Conservation (phyloP, 1,140 invertebrate genomes). For the Gerris buenoi region DNA sequence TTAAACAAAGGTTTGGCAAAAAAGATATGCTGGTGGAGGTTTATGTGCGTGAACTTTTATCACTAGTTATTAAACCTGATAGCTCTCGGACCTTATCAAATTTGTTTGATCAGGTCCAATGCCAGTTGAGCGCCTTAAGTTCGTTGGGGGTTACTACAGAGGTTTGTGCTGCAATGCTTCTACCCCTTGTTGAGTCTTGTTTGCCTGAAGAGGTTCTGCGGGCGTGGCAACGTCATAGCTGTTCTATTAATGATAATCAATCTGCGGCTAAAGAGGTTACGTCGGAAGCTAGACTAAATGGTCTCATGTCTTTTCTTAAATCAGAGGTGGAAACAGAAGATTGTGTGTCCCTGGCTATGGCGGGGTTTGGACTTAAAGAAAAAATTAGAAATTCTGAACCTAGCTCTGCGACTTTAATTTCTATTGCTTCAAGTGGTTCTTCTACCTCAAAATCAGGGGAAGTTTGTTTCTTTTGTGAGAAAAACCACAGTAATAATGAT, state of each 20-base stretch:
- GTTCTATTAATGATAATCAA: not conserved
- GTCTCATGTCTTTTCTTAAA: not conserved
- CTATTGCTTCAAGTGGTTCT: not conserved
- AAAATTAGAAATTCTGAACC: not conserved
- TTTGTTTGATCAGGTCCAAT: not conserved
- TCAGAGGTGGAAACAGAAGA: not conserved
- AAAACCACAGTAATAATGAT: not conserved
- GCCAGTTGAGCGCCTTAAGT: slow-evolving; percentile 3
- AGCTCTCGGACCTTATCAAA: not conserved
- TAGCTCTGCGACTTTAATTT: not conserved
- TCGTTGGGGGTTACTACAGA: slow-evolving; percentile 7
- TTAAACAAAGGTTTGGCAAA: slow-evolving; percentile 24
- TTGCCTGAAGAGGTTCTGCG: not conserved
- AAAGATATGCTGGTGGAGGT: slow-evolving; percentile 25
- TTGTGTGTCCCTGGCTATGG: not conserved
- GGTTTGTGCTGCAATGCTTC: slow-evolving; percentile 9
- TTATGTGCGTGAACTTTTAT: slow-evolving; percentile 27
- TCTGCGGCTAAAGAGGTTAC: not conserved
- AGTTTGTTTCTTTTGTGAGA: not conserved
- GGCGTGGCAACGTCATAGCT: slow-evolving; percentile 4
- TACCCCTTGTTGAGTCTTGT: slow-evolving; percentile 7
- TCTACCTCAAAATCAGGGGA: not conserved
- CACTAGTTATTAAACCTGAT: slow-evolving; percentile 11
- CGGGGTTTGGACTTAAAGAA: not conserved
- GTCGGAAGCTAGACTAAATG: not conserved